Base-by-base conservation (phyloP, 2,797 vertebrate genomes). In the Atherinosoma microstoma region DNA sequence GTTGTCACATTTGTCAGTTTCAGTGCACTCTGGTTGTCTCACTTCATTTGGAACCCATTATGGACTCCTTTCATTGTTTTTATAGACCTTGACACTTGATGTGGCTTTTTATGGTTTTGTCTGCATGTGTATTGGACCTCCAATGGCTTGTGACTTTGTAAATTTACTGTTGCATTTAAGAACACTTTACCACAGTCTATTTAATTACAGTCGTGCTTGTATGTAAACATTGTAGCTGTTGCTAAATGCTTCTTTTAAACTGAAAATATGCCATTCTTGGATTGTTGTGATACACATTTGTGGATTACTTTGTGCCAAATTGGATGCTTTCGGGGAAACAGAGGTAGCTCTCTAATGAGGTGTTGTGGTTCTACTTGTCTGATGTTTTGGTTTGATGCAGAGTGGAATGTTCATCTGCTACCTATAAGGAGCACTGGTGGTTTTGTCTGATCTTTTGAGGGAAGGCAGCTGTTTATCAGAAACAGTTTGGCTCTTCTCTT, bases 21-120 rank as follows among this genome's bases (percentile, higher is more conserved):
- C 69, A n/a, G 70, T 32, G 36, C 70, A 12, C 24, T 83, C 62
- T 66, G 63, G 67, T 71, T 70, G 59, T 82, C 67, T 86, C 18
- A 56, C 73, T 70, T 86, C 70, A 85, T 80, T 79, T 87, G 82
- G 78, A 78, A 75, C 58, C 54, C 70, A 80, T 86, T 79, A 85
- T 73, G 36, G 53, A 54, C 10, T 20, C 58, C 64, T 88, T 75
- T 82, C 53, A 88, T 80, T 22, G 49, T 69, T 81, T 78, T 84
- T 76, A 75, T 79, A 80, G 79, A 81, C 40, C 30, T 75, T 56
- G 58, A n/a, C 4, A 11, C 57, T 42, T 36, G 60, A 5, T 78
- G 58, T 53, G 54, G 71, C 36, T 73, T 82, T 30, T 73, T 77
- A 35, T 67, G 68, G 65, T 63, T 79, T 62, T 67, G 36, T 57